Evolutionary conservation across 1,140 invertebrate species (phyloP).

Genomic region (Amphibalanus amphitrite): DNA sequence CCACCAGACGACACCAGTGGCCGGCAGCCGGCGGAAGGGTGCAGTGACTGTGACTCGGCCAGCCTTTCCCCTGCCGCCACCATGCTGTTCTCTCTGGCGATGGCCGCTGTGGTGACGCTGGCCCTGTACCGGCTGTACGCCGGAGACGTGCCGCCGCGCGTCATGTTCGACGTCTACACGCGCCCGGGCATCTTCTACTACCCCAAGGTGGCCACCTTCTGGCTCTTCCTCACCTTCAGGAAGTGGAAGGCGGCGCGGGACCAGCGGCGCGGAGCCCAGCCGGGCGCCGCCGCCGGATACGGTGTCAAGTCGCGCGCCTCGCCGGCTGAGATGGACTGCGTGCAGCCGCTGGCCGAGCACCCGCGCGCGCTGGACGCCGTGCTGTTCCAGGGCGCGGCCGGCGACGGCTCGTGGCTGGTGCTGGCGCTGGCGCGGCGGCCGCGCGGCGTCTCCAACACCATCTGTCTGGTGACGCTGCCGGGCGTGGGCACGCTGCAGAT

Average conservation of each 20-base stretch:
- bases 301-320: constrained; percentile 30
- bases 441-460: constrained; percentile 14
- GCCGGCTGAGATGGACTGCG: constrained; percentile 35
- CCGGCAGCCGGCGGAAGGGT: too few species aligned
- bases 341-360: constrained; percentile 38
- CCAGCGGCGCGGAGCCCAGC: constrained; percentile 17
- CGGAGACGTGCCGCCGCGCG: not conserved
- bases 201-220: constrained; percentile 38
- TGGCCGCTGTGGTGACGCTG: constrained; percentile 6
- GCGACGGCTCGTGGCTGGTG: constrained; percentile 24
- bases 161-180: constrained; percentile 37
- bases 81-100: too few species aligned
- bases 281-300: constrained; percentile 23
- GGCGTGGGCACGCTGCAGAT: constrained; percentile 43
- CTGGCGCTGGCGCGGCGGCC: constrained; percentile 25
- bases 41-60: too few species aligned
- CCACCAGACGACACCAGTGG: too few species aligned
- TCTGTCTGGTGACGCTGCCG: constrained; percentile 28
- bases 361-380: constrained; percentile 29
- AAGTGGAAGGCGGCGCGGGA: constrained; percentile 11
- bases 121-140: constrained; percentile 10
- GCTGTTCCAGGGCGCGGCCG: constrained; percentile 25
- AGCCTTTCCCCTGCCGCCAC: too few species aligned
- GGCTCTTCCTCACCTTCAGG: constrained; percentile 33
- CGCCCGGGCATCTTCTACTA: constrained; percentile 41